A percentile compares a stretch with the other conserved stretches of the same genome.
Evolutionary conservation across 2,113 vertebrate genomes (phyloP).

Genomic region (Neomonachus schauinslandi): DNA sequence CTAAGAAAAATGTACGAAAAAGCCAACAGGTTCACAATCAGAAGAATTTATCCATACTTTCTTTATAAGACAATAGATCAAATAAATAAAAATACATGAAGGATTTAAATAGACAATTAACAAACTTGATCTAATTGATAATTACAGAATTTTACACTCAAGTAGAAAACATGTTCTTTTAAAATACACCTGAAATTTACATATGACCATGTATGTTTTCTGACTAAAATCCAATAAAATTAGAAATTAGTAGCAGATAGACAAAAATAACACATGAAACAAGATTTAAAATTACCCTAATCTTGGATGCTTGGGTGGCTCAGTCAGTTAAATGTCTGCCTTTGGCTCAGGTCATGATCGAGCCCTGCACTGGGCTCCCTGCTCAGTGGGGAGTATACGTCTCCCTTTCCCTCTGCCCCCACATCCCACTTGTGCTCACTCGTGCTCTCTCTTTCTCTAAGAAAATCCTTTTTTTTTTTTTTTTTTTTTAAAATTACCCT

Average conservation of each 20-base stretch:
- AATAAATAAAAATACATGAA: background rate
- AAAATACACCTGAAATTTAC: background rate
- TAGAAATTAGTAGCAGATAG: conserved; percentile 21
- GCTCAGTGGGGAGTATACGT: background rate
- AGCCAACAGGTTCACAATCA: background rate
- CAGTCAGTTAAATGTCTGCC: background rate
- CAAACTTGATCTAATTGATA: background rate
- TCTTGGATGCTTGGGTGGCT: background rate
- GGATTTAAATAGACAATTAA: conserved; percentile 6
- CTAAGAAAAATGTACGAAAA: background rate
- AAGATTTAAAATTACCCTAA: background rate
- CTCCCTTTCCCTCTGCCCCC: background rate
- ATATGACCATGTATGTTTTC: background rate
- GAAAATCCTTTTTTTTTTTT: no score
- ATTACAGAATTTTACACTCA: background rate
- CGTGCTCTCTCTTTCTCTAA: background rate
- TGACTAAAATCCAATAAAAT: conserved; percentile 28
- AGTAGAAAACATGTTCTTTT: background rate
- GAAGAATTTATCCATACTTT: background rate
- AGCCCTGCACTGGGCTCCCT: background rate
- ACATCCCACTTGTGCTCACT: background rate
- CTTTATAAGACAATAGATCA: background rate
- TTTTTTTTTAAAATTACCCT: no score
- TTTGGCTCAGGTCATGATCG: background rate
- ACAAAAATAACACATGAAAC: background rate